Conservation (phyloP, 2,113 vertebrate genomes). For the Apistogramma diplotaenia region DNA sequence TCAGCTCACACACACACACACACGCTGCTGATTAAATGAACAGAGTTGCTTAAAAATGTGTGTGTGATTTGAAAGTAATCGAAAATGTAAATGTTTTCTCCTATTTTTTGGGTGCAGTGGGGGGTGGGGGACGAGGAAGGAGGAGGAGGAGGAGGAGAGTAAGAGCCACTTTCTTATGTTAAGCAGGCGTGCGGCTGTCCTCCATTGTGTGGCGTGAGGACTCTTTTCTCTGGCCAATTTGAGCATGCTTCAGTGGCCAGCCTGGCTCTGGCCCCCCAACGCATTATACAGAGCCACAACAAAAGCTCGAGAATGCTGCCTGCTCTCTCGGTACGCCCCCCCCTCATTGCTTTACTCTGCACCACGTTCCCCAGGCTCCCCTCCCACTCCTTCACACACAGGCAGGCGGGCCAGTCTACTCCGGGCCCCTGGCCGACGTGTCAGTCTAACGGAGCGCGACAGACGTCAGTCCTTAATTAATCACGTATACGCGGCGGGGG, state of each 20-base stretch:
- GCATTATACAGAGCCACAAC: constrained; percentile 75
- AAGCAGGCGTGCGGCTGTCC: constrained; percentile 77
- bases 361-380: constrained; percentile 61
- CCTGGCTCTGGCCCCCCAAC: constrained; percentile 69
- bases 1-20: neutral
- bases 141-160: constrained; percentile 47
- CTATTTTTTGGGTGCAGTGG: neutral
- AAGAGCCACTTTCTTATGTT: constrained; percentile 79
- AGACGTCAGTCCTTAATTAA: constrained; percentile 78
- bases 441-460: constrained; percentile 71
- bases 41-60: neutral
- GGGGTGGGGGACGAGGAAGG: constrained; percentile 24
- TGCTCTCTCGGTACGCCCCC: constrained; percentile 60
- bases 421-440: constrained; percentile 59
- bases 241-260: constrained; percentile 76
- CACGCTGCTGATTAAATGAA: neutral
- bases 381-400: constrained; percentile 64
- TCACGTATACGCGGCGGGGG: constrained; percentile 72
- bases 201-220: constrained; percentile 78
- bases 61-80: neutral
- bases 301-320: constrained; percentile 78
- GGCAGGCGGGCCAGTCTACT: constrained; percentile 48
- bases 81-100: constrained; percentile 7
- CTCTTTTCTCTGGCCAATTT: constrained; percentile 79
- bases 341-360: constrained; percentile 72